Evolutionary conservation across 2,113 vertebrate species (phyloP).

Genomic region (Halichoeres trimaculatus): DNA sequence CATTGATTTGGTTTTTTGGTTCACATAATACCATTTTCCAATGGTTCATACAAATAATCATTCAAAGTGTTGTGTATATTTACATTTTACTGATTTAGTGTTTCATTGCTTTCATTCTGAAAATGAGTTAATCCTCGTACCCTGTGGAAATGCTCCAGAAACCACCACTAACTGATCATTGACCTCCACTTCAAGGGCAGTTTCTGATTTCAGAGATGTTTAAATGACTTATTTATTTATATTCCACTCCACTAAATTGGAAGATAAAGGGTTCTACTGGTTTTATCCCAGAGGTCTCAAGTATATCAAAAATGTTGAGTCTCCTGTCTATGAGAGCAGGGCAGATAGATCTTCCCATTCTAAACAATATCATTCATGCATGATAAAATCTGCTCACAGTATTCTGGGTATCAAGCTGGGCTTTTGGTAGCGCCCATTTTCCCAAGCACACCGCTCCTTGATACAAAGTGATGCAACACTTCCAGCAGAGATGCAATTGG

Average conservation of each 20-base stretch:
- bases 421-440: constrained; percentile 77
- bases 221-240: constrained; percentile 66
- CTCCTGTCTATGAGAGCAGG: constrained; percentile 69
- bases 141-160: constrained; percentile 7
- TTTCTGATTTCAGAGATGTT: constrained; percentile 37
- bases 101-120: constrained; percentile 60
- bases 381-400: constrained; percentile 77
- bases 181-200: constrained; percentile 5
- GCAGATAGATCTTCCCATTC: constrained; percentile 71
- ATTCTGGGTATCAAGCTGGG: constrained; percentile 74
- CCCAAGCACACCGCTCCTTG: constrained; percentile 74
- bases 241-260: constrained; percentile 73
- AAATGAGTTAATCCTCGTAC: constrained; percentile 47
- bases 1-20: too few relatives aligned
- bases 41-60: constrained; percentile 20
- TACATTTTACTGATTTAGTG: constrained; percentile 56
- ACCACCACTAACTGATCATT: constrained; percentile 21
- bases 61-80: constrained; percentile 44
- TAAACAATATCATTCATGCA: constrained; percentile 75
- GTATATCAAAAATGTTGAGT: constrained; percentile 74
- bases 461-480: constrained; percentile 83
- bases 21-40: constrained; percentile 48
- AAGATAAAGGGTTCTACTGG: constrained; percentile 75
- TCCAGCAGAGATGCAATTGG: constrained; percentile 80
- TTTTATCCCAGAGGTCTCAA: constrained; percentile 62